These are phyloP conservation scores for Colinus virginianus DNA, from an alignment of 2,113 vertebrate species.

Conservation along the genomic window DNA sequence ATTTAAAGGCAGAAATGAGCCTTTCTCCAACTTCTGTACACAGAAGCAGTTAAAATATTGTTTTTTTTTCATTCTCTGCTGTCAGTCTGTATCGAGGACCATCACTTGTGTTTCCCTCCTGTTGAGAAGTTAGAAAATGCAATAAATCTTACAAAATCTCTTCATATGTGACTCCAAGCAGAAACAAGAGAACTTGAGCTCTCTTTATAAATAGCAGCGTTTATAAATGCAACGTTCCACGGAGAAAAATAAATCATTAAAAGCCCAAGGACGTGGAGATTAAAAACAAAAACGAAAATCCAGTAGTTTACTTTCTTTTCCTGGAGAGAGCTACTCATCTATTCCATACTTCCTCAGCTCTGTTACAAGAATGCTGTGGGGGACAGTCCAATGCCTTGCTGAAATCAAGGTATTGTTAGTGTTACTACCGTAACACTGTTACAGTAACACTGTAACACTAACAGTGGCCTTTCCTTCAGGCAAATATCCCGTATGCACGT, in stretches of 20 bases:
- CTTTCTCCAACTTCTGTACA: not conserved
- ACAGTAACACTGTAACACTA: not conserved
- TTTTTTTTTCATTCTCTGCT: constrained; percentile 21
- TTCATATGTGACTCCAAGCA: constrained; percentile 42
- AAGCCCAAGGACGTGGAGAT: not conserved
- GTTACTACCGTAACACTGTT: not conserved
- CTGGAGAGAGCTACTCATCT: not conserved
- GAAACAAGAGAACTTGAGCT: constrained; percentile 43
- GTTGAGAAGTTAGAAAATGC: constrained; percentile 55
- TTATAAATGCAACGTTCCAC: constrained; percentile 50
- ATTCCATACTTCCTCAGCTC: no score
- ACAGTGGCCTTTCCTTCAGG: not conserved
- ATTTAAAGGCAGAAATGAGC: not conserved
- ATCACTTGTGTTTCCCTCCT: not conserved
- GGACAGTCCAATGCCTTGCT: no score
- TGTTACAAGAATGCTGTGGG: no score
- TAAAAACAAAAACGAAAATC: constrained; percentile 21
- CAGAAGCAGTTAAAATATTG: not conserved
- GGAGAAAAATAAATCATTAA: constrained; percentile 43
- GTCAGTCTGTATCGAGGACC: constrained; percentile 47
- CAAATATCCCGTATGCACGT: not conserved
- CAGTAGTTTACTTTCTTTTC: not conserved
- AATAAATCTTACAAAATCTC: constrained; percentile 62
- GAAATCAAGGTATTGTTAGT: no score
- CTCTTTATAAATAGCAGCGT: constrained; percentile 55